phyloP scores from a whole-genome alignment of 1,140 invertebrate species.

The Drosophila hydei region DNA sequence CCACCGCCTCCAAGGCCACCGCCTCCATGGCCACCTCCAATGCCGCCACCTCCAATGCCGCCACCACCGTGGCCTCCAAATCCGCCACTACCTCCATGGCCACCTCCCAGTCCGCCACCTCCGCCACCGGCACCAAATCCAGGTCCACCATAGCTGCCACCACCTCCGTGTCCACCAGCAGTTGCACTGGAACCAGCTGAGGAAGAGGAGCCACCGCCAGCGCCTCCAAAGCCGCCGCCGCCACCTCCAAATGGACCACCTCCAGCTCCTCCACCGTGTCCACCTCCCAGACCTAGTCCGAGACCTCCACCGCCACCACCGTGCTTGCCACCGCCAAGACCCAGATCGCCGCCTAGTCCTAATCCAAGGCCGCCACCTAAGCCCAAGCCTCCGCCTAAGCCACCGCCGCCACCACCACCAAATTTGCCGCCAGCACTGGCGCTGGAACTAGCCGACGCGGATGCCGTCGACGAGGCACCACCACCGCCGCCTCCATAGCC shows the following conservation, averaged over 20 bases:
- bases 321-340: conserved; percentile 28
- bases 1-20: conserved; percentile 31
- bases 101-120: background rate
- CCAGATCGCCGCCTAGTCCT: conserved; percentile 24
- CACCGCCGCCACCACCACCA: conserved; percentile 40
- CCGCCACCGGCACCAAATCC: conserved; percentile 21
- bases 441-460: conserved; percentile 46
- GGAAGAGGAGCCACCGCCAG: conserved; percentile 18
- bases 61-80: background rate
- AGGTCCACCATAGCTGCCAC: conserved; percentile 14
- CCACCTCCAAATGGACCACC: conserved; percentile 28
- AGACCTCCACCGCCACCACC: conserved; percentile 34
- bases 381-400: conserved; percentile 34
- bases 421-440: conserved; percentile 32
- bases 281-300: conserved; percentile 17
- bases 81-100: conserved; percentile 14
- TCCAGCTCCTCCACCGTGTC: conserved; percentile 2
- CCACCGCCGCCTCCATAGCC: conserved; percentile 56
- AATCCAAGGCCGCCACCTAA: conserved; percentile 14
- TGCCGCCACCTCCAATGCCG: background rate
- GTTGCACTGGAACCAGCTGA: conserved; percentile 1
- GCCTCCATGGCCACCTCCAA: conserved; percentile 1
- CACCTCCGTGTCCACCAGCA: conserved; percentile 1
- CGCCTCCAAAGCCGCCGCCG: background rate
- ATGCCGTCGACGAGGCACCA: conserved; percentile 41